Evolutionary conservation across 2,113 vertebrate species (phyloP), one percentile per base, ranked within the genome.

Genomic region (Setophaga kirtlandii): DNA sequence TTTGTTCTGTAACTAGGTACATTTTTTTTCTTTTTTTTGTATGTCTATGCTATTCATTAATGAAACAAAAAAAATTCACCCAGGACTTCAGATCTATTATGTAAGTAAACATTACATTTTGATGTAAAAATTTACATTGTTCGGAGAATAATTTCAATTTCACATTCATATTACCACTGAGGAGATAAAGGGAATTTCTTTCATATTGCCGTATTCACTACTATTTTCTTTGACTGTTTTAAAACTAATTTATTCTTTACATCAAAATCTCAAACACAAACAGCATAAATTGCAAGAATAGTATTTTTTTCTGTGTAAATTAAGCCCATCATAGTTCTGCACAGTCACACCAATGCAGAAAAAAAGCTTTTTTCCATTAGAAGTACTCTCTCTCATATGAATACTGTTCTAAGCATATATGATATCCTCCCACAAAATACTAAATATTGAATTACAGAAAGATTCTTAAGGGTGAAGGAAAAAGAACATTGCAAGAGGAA

Each of bases 41-140:
- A 28, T 30, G 49, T 79, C 81, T 89, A 96, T 0, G 0, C 53
- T 87, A 55, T 81, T 90, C 69, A 95, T 87, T 92, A 97, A 85
- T 44, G 49, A 89, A 82, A 90, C n/a, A 90, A 94, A 95, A 70
- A 95, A 70, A 31, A 37, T 6, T 89, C 94, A 92, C 50, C 28
- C 60, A 89, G 70, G 75, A 92, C 55, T 95, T 78, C 44, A 9
- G 47, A 84, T 42, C 94, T 74, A 95, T 94, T 96, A 96, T 79
- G 85, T 94, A 96, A 95, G 78, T n/a, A 91, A 95, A 87, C 39
- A 82, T 44, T 82, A 79, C 37, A 74, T 55, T 97, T 85, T 77
- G 63, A 94, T 90, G 67, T 64, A 83, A 91, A 93, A 93, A 88
- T 50, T 62, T 52, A 90, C 46, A 91, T 80, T 87, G 79, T 90